phyloP scores from a whole-genome alignment of 30 jellyfish, hydroid and myxozoan species.

The Aurelia aurita region DNA sequence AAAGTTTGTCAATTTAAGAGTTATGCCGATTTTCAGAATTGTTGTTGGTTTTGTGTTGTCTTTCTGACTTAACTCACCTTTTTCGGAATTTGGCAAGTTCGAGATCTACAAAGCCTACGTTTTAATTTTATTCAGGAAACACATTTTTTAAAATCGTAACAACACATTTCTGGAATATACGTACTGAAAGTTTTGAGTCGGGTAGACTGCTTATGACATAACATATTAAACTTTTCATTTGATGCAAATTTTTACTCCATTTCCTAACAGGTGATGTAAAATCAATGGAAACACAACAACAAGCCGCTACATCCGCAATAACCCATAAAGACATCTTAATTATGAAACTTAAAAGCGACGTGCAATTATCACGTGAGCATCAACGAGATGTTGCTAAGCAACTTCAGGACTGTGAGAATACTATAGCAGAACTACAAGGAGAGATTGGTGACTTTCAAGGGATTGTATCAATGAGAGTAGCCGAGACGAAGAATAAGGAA shows the following conservation, averaged over 20 bases:
- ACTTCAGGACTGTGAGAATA: slow-evolving; percentile 59
- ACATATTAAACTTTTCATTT: too few species aligned
- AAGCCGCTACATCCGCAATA: slow-evolving; percentile 33
- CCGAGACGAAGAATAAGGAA: slow-evolving; percentile 74
- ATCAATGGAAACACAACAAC: slow-evolving; percentile 75
- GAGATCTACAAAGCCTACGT: neutral
- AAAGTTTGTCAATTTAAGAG: too few species aligned
- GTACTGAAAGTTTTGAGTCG: too few species aligned
- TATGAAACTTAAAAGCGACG: slow-evolving; percentile 75
- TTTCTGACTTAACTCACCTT: too few species aligned
- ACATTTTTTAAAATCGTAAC: neutral
- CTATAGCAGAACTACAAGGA: slow-evolving; percentile 54
- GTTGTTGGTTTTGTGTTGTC: too few species aligned
- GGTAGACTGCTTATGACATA: too few species aligned
- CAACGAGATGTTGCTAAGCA: slow-evolving; percentile 79
- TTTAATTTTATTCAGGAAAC: neutral
- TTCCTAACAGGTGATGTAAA: slow-evolving; percentile 65
- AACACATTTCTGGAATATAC: neutral
- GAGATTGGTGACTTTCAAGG: slow-evolving; percentile 65
- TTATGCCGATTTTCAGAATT: too few species aligned
- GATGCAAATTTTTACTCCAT: too few species aligned
- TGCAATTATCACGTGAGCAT: slow-evolving; percentile 55
- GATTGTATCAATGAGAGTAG: slow-evolving; percentile 64
- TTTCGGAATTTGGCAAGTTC: too few species aligned
- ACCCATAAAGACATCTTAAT: slow-evolving; percentile 75